A percentile compares a stretch with the other conserved stretches of the same genome.
Evolutionary conservation across 2,888 invertebrate genomes (phyloP).

Genomic region (Patella pellucida): DNA sequence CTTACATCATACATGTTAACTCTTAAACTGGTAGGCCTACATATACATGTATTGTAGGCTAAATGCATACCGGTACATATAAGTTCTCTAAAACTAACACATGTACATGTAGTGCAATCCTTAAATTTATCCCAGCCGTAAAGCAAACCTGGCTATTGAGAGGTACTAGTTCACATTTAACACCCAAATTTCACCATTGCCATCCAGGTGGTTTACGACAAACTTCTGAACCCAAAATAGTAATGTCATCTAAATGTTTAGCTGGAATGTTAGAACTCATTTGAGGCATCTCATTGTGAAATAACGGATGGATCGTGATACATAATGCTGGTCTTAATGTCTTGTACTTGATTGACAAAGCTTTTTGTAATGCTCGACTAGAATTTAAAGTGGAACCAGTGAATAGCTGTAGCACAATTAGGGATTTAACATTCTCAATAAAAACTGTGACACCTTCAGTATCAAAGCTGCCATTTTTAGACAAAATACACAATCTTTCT

Average conservation of each 20-base stretch:
- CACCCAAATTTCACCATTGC: constrained; percentile 2
- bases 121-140: too few relatives aligned
- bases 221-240: constrained; percentile 52
- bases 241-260: constrained; percentile 60
- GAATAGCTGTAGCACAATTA: constrained; percentile 59
- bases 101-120: too few relatives aligned
- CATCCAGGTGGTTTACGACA: constrained; percentile 41
- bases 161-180: too few relatives aligned
- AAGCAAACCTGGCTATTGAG: too few relatives aligned
- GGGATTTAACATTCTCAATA: constrained; percentile 51
- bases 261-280: constrained; percentile 49
- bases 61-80: too few relatives aligned
- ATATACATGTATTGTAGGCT: too few relatives aligned
- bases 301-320: constrained; percentile 50
- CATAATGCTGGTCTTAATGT: constrained; percentile 52
- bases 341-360: constrained; percentile 49
- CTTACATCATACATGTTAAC: too few relatives aligned
- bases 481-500: constrained; percentile 60
- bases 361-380: constrained; percentile 54
- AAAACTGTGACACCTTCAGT: constrained; percentile 47
- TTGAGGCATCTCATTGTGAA: constrained; percentile 46
- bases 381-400: constrained; percentile 53
- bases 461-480: constrained; percentile 56
- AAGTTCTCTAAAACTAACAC: too few relatives aligned
- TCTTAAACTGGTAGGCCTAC: too few relatives aligned